Conservation (phyloP, 2,113 vertebrate genomes). For the Progne subis region DNA sequence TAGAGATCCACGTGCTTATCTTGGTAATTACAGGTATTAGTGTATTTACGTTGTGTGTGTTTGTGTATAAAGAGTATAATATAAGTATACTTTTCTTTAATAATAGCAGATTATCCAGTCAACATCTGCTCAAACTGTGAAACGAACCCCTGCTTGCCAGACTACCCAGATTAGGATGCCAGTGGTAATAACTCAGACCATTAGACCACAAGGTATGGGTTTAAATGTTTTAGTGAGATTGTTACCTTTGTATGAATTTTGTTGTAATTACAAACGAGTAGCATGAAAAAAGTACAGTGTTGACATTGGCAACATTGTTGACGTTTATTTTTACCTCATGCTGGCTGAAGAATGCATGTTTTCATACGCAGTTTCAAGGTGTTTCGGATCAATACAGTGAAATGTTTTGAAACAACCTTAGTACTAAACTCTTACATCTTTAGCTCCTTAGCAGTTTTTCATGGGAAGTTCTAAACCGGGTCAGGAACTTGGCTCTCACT, state of each 20-base stretch:
- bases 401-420: constrained; percentile 8
- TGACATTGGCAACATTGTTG: constrained; percentile 18
- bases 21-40: constrained; percentile 40
- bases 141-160: constrained; percentile 72
- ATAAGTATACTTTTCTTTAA: constrained; percentile 64
- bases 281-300: neutral
- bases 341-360: constrained; percentile 20
- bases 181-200: constrained; percentile 82
- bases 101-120: constrained; percentile 67
- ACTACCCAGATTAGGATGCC: constrained; percentile 84
- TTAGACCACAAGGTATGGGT: constrained; percentile 80
- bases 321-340: neutral
- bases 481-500: neutral
- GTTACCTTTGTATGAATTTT: constrained; percentile 59
- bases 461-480: neutral
- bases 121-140: constrained; percentile 78
- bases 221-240: constrained; percentile 62
- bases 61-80: constrained; percentile 68
- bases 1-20: constrained; percentile 34
- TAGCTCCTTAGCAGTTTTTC: neutral
- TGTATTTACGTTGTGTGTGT: constrained; percentile 57
- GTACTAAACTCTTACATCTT: neutral
- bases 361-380: neutral
- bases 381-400: neutral
- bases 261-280: constrained; percentile 6